A percentile compares a stretch with the other conserved stretches of the same genome.
phyloP scores from a whole-genome alignment of 2,888 invertebrate species.

The Merodon equestris region DNA sequence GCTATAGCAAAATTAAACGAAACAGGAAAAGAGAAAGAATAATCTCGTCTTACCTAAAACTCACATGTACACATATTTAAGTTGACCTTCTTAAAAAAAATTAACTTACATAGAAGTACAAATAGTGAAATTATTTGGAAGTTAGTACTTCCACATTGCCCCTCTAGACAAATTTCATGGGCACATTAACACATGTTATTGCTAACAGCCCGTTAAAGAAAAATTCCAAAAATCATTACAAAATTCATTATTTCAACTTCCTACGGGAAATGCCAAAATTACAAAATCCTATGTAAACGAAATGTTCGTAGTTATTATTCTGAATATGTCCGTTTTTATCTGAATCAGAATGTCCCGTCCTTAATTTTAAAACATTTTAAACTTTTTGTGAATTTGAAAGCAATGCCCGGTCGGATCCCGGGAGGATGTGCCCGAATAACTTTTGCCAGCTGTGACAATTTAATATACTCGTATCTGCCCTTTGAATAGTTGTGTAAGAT shows the following conservation, averaged over 20 bases:
- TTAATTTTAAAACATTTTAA: constrained; percentile 26
- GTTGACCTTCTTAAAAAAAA: too few relatives aligned
- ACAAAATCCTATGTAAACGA: constrained; percentile 53
- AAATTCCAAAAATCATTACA: constrained; percentile 56
- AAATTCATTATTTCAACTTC: constrained; percentile 37
- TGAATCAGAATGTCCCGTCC: constrained; percentile 7
- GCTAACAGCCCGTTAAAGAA: constrained; percentile 53
- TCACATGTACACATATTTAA: too few relatives aligned
- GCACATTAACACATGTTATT: constrained; percentile 8
- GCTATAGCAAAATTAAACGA: too few relatives aligned
- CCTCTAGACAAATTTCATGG: too few relatives aligned
- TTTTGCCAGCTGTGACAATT: constrained; percentile 57
- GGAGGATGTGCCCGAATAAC: constrained; percentile 31
- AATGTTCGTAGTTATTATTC: constrained; percentile 37
- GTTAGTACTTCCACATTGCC: too few relatives aligned
- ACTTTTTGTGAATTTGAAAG: constrained; percentile 1
- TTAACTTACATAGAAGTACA: too few relatives aligned
- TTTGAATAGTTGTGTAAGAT: constrained; percentile 34
- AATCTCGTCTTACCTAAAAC: too few relatives aligned
- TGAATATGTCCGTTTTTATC: not conserved
- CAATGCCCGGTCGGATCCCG: not conserved
- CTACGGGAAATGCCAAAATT: constrained; percentile 52
- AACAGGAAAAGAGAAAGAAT: too few relatives aligned
- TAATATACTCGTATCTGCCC: constrained; percentile 52
- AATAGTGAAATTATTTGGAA: too few relatives aligned